phyloP scores from a whole-genome alignment of 1,140 invertebrate species.

The Megalonaias nervosa region DNA sequence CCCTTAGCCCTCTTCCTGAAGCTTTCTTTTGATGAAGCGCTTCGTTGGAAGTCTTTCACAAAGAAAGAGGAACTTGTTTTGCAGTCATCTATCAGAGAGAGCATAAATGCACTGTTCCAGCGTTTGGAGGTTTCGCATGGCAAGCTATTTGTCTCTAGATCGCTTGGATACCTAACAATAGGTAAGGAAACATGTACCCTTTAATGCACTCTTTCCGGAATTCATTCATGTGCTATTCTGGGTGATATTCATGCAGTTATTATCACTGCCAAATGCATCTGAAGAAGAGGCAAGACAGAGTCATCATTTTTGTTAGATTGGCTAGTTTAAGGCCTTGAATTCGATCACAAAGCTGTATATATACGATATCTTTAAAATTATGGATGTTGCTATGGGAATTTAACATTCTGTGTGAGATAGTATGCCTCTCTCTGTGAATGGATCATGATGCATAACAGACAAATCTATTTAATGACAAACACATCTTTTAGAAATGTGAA shows the following conservation, averaged over 20 bases:
- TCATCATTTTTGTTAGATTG: background rate
- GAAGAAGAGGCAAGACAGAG: background rate
- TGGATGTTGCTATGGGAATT: no score
- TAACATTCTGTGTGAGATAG: no score
- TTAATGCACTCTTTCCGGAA: background rate
- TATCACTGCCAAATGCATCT: background rate
- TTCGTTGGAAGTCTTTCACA: constrained; percentile 58
- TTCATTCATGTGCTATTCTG: no score
- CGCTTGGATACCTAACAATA: constrained; percentile 61
- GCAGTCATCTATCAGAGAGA: constrained; percentile 49
- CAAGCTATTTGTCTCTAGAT: constrained; percentile 53
- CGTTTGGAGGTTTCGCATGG: constrained; percentile 62
- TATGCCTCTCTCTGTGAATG: no score
- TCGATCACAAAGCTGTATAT: no score
- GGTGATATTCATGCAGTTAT: background rate
- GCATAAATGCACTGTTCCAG: constrained; percentile 60
- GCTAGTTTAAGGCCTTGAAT: background rate
- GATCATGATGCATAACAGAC: no score
- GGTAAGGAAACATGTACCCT: constrained; percentile 34
- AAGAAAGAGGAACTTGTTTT: constrained; percentile 33
- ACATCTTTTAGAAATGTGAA: no score
- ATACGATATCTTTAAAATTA: no score
- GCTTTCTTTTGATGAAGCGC: constrained; percentile 61
- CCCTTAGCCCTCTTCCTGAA: constrained; percentile 63
- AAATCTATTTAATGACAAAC: no score